These are phyloP conservation scores for Sebastes reedi DNA, from an alignment of 2,797 vertebrate species.

Conservation along the genomic window DNA sequence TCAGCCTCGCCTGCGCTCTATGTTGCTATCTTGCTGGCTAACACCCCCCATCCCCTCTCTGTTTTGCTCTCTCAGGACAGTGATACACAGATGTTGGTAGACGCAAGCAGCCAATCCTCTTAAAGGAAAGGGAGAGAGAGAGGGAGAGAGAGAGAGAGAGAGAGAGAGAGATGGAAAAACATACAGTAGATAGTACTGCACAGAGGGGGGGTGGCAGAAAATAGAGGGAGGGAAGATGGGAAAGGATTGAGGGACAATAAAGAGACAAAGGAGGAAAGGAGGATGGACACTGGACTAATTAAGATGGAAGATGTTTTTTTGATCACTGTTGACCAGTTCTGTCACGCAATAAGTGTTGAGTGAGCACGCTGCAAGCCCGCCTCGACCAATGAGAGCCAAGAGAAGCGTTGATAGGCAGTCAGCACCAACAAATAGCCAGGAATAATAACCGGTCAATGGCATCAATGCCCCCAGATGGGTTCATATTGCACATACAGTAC, in stretches of 20 bases:
- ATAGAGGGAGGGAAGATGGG: neutral
- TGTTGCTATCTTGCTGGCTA: slow-evolving; percentile 70
- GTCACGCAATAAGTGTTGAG: slow-evolving; percentile 33
- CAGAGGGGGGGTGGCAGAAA: neutral
- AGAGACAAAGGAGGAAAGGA: neutral
- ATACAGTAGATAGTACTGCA: slow-evolving; percentile 16
- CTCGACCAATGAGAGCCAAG: slow-evolving; percentile 45
- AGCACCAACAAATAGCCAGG: slow-evolving; percentile 23
- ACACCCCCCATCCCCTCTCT: slow-evolving; percentile 73
- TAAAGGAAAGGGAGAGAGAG: slow-evolving; percentile 55
- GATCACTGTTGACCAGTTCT: slow-evolving; percentile 8
- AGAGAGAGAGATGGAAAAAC: slow-evolving; percentile 4
- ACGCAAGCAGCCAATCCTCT: slow-evolving; percentile 77
- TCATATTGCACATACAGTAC: neutral
- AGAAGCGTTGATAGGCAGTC: slow-evolving; percentile 24
- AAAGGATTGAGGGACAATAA: neutral
- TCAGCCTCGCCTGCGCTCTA: slow-evolving; percentile 50
- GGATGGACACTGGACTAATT: neutral
- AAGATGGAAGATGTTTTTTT: slow-evolving; percentile 11
- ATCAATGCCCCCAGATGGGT: neutral
- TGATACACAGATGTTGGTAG: slow-evolving; percentile 78
- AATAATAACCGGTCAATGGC: slow-evolving; percentile 1
- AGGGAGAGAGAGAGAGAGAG: slow-evolving; percentile 28
- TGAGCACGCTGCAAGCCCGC: slow-evolving; percentile 10
- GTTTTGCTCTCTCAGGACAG: slow-evolving; percentile 81